Evolutionary conservation across 2,797 vertebrate species (phyloP).

Genomic region (Labeo calbasu): DNA sequence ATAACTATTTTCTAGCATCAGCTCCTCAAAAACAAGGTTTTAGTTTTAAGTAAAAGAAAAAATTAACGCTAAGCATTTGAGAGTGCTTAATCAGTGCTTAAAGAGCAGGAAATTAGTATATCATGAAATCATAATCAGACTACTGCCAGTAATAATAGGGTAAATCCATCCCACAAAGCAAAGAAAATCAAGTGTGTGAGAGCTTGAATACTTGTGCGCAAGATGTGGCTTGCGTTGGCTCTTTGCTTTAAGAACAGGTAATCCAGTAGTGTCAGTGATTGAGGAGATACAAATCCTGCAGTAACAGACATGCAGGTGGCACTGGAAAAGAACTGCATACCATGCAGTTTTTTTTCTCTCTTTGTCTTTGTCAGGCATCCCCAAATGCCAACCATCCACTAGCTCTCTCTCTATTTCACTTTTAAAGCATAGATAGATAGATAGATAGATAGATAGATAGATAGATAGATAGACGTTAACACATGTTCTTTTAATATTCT

Average conservation of each 20-base stretch:
- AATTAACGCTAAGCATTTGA: background rate
- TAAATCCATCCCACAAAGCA: constrained; percentile 63
- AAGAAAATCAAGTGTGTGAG: constrained; percentile 68
- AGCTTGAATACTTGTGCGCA: constrained; percentile 73
- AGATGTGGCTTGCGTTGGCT: constrained; percentile 79
- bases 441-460: background rate
- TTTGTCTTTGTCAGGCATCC: constrained; percentile 42
- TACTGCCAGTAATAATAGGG: constrained; percentile 63
- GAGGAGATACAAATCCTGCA: constrained; percentile 82
- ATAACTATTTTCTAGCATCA: background rate
- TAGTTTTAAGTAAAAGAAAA: background rate
- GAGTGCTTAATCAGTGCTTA: constrained; percentile 15
- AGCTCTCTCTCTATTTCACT: background rate
- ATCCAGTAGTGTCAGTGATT: constrained; percentile 84
- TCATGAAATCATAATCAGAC: constrained; percentile 54
- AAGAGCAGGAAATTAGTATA: constrained; percentile 54
- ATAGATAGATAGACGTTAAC: background rate
- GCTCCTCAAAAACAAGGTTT: background rate
- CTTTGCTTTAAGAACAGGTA: constrained; percentile 80
- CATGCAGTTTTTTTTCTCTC: constrained; percentile 60
- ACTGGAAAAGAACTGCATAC: constrained; percentile 74
- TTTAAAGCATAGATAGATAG: background rate
- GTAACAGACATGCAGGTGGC: constrained; percentile 82
- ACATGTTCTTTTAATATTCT: background rate
- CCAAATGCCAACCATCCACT: background rate